Evolutionary conservation across 2,797 vertebrate species (phyloP).

Genomic region (Notamacropus eugenii): DNA sequence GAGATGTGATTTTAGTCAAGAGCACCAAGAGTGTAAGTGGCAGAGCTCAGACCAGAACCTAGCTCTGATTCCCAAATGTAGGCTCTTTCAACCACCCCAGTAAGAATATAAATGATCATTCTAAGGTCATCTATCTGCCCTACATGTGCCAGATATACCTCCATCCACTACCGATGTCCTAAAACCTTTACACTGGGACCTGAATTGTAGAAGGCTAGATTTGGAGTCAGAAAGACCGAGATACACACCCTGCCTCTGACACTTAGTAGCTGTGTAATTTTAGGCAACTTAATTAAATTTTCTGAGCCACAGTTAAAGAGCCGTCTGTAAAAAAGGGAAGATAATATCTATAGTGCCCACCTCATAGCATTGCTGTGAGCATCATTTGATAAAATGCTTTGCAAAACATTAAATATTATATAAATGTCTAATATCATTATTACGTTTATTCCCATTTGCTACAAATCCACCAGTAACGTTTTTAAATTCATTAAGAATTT

Average conservation of each 20-base stretch:
- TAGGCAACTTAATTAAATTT: background rate
- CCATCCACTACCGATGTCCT: background rate
- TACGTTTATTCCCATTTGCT: background rate
- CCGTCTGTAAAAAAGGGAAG: background rate
- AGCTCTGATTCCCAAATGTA: background rate
- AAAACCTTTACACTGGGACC: background rate
- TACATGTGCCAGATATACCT: background rate
- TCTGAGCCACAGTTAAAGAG: background rate
- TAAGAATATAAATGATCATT: background rate
- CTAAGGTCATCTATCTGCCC: background rate
- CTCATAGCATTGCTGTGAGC: background rate
- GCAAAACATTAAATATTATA: background rate
- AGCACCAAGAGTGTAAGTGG: background rate
- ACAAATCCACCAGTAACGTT: background rate
- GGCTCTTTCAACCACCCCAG: background rate
- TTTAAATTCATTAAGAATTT: background rate
- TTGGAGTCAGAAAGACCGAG: background rate
- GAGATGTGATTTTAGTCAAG: background rate
- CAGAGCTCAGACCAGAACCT: background rate
- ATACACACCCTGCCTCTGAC: background rate
- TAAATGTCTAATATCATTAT: background rate
- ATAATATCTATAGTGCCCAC: background rate
- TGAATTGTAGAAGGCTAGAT: background rate
- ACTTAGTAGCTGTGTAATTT: background rate
- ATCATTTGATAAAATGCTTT: background rate